Base-by-base conservation (phyloP, 2,113 vertebrate species). In the Ctenomys sociabilis region DNA sequence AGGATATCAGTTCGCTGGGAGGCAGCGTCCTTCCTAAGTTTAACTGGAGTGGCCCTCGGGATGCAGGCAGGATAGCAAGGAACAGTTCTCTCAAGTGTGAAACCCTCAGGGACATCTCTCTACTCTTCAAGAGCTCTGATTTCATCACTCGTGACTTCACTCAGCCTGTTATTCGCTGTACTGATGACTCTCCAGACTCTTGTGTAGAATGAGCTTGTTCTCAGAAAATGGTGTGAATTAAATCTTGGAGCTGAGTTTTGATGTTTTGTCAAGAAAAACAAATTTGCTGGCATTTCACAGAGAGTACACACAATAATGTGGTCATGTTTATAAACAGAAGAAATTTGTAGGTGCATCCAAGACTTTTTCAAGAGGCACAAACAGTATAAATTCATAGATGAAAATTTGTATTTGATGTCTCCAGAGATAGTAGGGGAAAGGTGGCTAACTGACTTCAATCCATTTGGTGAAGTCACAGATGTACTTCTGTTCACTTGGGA, bases 71-170 rank as follows among this genome's bases (percentile, higher is more conserved):
- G 99, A 99, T 99, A 93, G 99, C 99, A 52, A 98, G 99, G 98
- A 99, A 99, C 98, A 99, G 99, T 96, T 99, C 99, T 86, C 98
- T 99, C 97, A 99, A 99, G 97, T 99, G 99, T 96, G 97, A 98
- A 98, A 99, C 98, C 96, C 99, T 99, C 95, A 99, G 99, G 6
- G 99, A 99, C 97, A 99, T 99, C 98, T 99, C 99, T 96, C 99
- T 99, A 13, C 99, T 99, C 78, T 99, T 99, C 98, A 99, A 99
- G 98, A 99, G 99, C 95, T 99, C 99, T 0, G 99, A 99, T 97
- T 99, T 99, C 98, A 99, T 99, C 97, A 99, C 99, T 14, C 99
- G 99, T 85, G 99, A 99, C 98, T 99, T 99, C 97, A 99, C 99
- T 43, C 99, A 99, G 95, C 99, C 99, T 11, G 9, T 49, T 49